phyloP scores from a whole-genome alignment of 2,888 invertebrate genomes.

The Hermaeophaga mercurialis region DNA sequence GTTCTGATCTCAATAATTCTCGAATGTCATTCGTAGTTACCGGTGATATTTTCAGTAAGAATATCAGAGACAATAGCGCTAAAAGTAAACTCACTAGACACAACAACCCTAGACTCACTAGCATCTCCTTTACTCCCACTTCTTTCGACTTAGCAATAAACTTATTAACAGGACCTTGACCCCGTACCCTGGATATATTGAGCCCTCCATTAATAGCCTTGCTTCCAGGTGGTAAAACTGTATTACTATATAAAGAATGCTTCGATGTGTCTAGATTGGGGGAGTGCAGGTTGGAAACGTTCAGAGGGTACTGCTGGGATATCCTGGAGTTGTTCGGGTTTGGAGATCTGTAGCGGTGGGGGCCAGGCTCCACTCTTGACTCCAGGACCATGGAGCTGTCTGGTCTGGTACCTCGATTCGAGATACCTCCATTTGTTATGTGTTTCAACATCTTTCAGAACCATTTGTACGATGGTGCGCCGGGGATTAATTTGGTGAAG shows the following conservation, averaged over 20 bases:
- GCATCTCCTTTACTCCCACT: slow-evolving; percentile 74
- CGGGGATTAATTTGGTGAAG: slow-evolving; percentile 46
- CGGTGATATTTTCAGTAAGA: slow-evolving; percentile 83
- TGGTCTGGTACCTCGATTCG: slow-evolving; percentile 58
- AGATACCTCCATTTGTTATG: slow-evolving; percentile 63
- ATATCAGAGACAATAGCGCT: slow-evolving; percentile 81
- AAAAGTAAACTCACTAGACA: slow-evolving; percentile 85
- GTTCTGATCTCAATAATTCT: slow-evolving; percentile 62
- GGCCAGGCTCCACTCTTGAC: slow-evolving; percentile 47
- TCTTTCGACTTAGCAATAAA: slow-evolving; percentile 59
- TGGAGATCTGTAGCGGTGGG: slow-evolving; percentile 51
- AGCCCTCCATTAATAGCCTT: slow-evolving; percentile 62
- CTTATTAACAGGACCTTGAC: slow-evolving; percentile 53
- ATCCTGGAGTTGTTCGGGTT: slow-evolving; percentile 50
- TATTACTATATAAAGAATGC: slow-evolving; percentile 67
- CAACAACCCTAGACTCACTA: slow-evolving; percentile 83
- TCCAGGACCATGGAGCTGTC: slow-evolving; percentile 55
- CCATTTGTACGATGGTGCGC: slow-evolving; percentile 40
- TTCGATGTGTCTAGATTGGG: slow-evolving; percentile 66
- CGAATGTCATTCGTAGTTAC: slow-evolving; percentile 65
- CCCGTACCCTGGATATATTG: slow-evolving; percentile 64
- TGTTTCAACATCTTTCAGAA: slow-evolving; percentile 69
- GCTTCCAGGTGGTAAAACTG: slow-evolving; percentile 42
- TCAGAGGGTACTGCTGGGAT: slow-evolving; percentile 66
- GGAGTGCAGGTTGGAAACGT: slow-evolving; percentile 70